Evolutionary conservation across 2,797 vertebrate genomes (phyloP).

Genomic region (Hoplostethus atlanticus): DNA sequence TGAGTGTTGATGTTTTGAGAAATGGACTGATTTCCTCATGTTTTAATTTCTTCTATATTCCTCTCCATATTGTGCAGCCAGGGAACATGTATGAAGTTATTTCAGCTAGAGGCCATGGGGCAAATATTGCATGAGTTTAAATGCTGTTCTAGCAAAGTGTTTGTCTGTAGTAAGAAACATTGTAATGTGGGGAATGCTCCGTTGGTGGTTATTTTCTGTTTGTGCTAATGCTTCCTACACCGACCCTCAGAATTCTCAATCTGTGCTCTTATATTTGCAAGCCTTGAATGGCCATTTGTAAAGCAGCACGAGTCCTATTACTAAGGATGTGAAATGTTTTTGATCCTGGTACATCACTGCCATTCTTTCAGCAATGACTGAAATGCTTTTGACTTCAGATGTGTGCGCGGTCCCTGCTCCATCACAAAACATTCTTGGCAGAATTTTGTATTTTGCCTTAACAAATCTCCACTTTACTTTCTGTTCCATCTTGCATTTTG

Average conservation of each 20-base stretch:
- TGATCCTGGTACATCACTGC: conserved; percentile 42
- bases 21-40: conserved; percentile 53
- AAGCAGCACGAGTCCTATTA: conserved; percentile 20
- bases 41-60: conserved; percentile 66
- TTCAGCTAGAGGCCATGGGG: conserved; percentile 58
- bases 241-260: conserved; percentile 37
- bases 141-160: conserved; percentile 73
- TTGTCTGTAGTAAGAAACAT: conserved; percentile 71
- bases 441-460: conserved; percentile 76
- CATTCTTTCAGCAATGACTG: conserved; percentile 17
- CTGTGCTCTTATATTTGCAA: conserved; percentile 28
- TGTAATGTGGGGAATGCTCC: conserved; percentile 67
- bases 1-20: conserved; percentile 78
- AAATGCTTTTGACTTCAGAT: conserved; percentile 21
- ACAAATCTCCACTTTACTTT: conserved; percentile 36
- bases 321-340: conserved; percentile 24
- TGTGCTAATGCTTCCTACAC: conserved; percentile 51
- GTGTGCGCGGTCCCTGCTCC: conserved; percentile 24
- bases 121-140: conserved; percentile 82
- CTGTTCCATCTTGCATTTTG: background rate
- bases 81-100: conserved; percentile 61
- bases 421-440: conserved; percentile 34
- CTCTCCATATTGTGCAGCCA: conserved; percentile 70
- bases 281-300: conserved; percentile 23
- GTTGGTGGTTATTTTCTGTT: conserved; percentile 54